Evolutionary conservation across 30 jellyfish, hydroid and myxozoan species (phyloP), one percentile per base, ranked within the genome.

Genomic region (Cassiopea xamachana): DNA sequence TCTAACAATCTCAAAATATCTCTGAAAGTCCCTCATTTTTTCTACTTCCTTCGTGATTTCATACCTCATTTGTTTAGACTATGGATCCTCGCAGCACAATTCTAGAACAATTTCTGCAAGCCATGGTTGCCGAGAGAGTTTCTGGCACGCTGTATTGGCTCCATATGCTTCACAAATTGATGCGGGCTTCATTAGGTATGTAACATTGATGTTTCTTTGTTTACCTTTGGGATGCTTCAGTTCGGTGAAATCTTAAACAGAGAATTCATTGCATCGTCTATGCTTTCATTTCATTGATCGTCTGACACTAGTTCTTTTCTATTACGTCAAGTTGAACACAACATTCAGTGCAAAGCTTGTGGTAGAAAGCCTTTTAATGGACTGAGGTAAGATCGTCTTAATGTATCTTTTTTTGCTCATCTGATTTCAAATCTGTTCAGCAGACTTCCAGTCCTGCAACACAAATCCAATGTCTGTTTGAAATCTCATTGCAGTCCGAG

Each of bases 131-230:
- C 48, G 97, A 95, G 69, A 83, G 94, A 39, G 88, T 97, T 0
- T 90, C 97, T 45, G 99, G 99, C 10, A 80, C 92, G 19, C 50
- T 95, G 58, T 92, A 58, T 19, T 95, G 99, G 99, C 77, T 95
- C 12, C 99, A 95, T 77, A 91, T 95, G 98, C 84, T 91, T 13
- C 90, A 95, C 78, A 95, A 95, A 75, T 85, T 95, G 7, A 86
- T 92, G 46, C 92, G 83, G 55, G 93, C 98, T 7, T 94, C 97
- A 1, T 55, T 88, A 50, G 96, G 98, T 94, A 82, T 47, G 85
- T 69, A 45, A 27, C 39, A 27, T 27, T 27, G 39, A 27, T 27
- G 39, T 27, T 27, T 27, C 39, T 27, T 27, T 27, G 39, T 27
- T 27, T 27, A 27, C 39, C 39, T 27, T 27, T 27, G 39, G 39